Base-by-base conservation (phyloP, 2,797 vertebrate genomes). In the Ispidina lecontei region DNA sequence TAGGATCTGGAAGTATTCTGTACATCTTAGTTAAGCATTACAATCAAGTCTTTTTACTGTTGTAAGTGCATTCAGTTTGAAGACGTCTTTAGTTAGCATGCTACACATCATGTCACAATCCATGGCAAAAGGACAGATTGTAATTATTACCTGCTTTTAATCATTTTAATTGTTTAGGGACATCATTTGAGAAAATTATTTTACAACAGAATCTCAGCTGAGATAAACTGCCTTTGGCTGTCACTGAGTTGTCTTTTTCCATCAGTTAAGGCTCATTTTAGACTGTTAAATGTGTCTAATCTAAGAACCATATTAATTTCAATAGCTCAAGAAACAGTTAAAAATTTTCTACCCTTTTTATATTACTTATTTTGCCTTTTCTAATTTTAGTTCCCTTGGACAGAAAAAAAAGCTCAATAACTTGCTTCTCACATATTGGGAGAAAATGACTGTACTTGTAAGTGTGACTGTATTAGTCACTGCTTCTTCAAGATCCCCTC, bases 91-190 rank as follows among this genome's bases (percentile, higher is more conserved):
- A 60, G 62, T 72, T 81, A 82, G 15, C 0, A 4, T 16, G 33
- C 51, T n/a, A 37, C 29, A 29, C 29, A 51, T 79, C 52, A 79
- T 71, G 64, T 82, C 14, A 16, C 60, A 82, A 90, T 90, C 60
- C 68, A 76, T 33, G 44, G 64, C 65, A 84, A 94, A 91, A 89
- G 49, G 78, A 89, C n/a, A 90, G 12, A 79, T 63, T 92, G 82
- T 63, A 3, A 21, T 35, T 46, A 52, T 29, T 52, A 29, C 70
- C 55, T 17, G 46, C 43, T 54, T 23, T 12, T 33, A 76, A 63
- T 75, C 54, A 76, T 69, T 20, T 87, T 90, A 82, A 79, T 81
- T 81, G 67, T 37, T 87, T 54, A 64, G 56, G 44, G 44, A 55
- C 54, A 75, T 54, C 0, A 1, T 81, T 92, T 70, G 54, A 88